Percentiles rank a stretch among this genome's conserved stretches.
These are phyloP conservation scores for Pipistrellus pipistrellus DNA, from an alignment of 2,797 vertebrate species.

Conservation along the genomic window DNA sequence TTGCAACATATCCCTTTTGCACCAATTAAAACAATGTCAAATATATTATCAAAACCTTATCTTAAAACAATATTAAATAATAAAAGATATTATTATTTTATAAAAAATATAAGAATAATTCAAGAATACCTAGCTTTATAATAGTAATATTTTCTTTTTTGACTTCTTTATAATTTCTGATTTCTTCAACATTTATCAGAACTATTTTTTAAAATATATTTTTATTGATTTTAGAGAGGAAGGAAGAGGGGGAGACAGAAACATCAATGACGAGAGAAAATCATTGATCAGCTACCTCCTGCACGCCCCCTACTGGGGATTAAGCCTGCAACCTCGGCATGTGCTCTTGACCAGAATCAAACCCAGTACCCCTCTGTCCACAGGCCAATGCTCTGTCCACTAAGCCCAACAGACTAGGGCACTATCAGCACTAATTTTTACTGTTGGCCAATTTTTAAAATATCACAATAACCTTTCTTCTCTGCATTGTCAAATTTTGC, in stretches of 20 bases:
- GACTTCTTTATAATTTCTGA: constrained; percentile 22
- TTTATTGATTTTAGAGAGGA: too few species aligned
- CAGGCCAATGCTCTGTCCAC: too few species aligned
- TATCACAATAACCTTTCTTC: constrained; percentile 3
- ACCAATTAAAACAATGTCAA: constrained; percentile 13
- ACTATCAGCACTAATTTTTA: not conserved
- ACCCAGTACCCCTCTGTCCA: too few species aligned
- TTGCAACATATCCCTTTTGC: not conserved
- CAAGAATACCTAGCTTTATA: not conserved
- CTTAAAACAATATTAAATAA: constrained; percentile 5
- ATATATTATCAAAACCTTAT: not conserved
- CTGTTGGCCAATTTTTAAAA: not conserved
- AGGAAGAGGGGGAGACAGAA: too few species aligned
- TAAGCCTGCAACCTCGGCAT: too few species aligned
- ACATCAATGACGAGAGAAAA: too few species aligned
- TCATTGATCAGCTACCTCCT: too few species aligned
- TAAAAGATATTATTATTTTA: not conserved
- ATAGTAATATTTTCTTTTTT: constrained; percentile 11
- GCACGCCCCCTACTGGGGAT: too few species aligned
- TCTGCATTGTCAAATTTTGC: not conserved
- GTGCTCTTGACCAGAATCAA: too few species aligned
- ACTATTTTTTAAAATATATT: not conserved
- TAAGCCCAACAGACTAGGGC: too few species aligned
- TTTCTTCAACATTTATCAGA: constrained; percentile 18
- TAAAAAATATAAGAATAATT: not conserved